Conservation (phyloP, 2,888 invertebrate species). For the Digitonthophagus gazella region DNA sequence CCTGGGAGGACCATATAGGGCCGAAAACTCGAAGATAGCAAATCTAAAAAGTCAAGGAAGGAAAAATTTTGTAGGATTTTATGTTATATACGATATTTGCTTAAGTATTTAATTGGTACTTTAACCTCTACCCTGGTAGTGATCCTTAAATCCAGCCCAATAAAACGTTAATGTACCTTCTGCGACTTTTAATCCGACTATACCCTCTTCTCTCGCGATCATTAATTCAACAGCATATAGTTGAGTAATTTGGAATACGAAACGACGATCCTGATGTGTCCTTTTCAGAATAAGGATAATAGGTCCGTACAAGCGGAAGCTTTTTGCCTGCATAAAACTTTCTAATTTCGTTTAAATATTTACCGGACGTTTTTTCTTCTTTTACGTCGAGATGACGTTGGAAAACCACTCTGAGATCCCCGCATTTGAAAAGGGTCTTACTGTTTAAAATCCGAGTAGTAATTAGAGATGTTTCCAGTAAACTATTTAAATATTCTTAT, state of each 20-base stretch:
- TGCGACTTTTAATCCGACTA: constrained; percentile 37
- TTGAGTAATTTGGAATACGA: constrained; percentile 8
- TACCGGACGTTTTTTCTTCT: constrained; percentile 34
- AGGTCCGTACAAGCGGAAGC: constrained; percentile 30
- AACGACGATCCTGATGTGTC: neutral
- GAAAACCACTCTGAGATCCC: neutral
- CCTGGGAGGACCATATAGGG: constrained; percentile 26
- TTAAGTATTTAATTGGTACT: too few species aligned
- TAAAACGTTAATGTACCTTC: constrained; percentile 41
- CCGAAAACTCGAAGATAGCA: neutral
- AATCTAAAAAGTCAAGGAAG: too few species aligned
- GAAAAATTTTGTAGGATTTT: neutral
- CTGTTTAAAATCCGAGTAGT: too few species aligned
- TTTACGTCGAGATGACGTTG: constrained; percentile 18
- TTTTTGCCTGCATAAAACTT: constrained; percentile 35
- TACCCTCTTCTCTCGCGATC: constrained; percentile 33
- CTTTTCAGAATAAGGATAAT: constrained; percentile 24
- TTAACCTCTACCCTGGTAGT: neutral
- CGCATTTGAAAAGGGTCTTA: neutral
- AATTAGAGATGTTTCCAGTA: neutral
- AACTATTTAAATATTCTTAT: too few species aligned
- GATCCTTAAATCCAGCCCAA: constrained; percentile 41
- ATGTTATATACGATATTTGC: too few species aligned
- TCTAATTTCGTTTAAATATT: constrained; percentile 36
- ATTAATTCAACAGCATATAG: constrained; percentile 38